Evolutionary conservation across 1,140 invertebrate genomes (phyloP).

Genomic region (Plodia interpunctella): DNA sequence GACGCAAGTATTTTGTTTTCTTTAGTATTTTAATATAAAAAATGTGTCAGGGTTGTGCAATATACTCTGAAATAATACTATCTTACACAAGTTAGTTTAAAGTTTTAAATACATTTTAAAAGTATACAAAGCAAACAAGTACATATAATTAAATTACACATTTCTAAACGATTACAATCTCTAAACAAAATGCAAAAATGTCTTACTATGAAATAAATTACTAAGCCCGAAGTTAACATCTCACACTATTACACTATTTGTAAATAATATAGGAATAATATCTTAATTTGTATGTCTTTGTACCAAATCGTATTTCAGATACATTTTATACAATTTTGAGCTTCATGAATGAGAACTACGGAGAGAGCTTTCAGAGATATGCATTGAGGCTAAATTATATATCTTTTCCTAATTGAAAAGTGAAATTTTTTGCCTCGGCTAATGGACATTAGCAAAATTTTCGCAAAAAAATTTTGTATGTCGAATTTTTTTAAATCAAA

Average conservation of each 20-base stretch:
- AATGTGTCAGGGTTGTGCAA: slow-evolving; percentile 18
- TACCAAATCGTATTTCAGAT: slow-evolving; percentile 59
- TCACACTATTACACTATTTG: slow-evolving; percentile 45
- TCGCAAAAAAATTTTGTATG: slow-evolving; percentile 62
- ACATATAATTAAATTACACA: slow-evolving; percentile 36
- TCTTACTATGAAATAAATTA: slow-evolving; percentile 65
- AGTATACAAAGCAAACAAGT: slow-evolving; percentile 34
- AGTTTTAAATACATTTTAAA: neutral
- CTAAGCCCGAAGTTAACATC: slow-evolving; percentile 39
- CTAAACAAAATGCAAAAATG: slow-evolving; percentile 61
- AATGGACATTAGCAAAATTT: slow-evolving; percentile 58
- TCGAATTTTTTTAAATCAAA: slow-evolving; percentile 16
- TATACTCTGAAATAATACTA: slow-evolving; percentile 19
- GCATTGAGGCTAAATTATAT: slow-evolving; percentile 41
- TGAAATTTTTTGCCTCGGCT: slow-evolving; percentile 43
- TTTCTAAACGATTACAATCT: slow-evolving; percentile 48
- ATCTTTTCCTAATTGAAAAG: slow-evolving; percentile 59
- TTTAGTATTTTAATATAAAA: neutral
- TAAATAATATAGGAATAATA: slow-evolving; percentile 60
- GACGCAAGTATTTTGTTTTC: neutral
- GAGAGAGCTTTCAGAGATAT: slow-evolving; percentile 16
- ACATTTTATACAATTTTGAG: slow-evolving; percentile 47
- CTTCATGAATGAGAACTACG: slow-evolving; percentile 30
- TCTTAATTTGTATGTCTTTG: slow-evolving; percentile 71
- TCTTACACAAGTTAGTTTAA: slow-evolving; percentile 20